phyloP scores from a whole-genome alignment of 2,113 vertebrate species.

The Gobiocypris rarus region DNA sequence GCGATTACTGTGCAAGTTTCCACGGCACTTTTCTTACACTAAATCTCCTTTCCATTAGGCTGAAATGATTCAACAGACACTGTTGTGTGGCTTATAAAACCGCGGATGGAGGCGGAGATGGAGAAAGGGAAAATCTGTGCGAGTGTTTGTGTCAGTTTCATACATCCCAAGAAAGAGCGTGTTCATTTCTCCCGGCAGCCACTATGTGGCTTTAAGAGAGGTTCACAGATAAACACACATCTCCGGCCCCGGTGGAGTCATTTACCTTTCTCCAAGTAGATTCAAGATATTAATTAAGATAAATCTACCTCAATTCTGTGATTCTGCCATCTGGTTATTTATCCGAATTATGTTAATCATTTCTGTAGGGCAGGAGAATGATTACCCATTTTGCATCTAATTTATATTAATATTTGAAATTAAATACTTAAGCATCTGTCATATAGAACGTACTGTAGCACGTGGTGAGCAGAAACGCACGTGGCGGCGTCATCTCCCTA shows the following conservation, averaged over 20 bases:
- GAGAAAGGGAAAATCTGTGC: constrained; percentile 67
- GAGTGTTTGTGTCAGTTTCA: constrained; percentile 63
- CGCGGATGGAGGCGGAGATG: constrained; percentile 58
- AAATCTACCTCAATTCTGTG: constrained; percentile 98
- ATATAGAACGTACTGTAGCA: constrained; percentile 63
- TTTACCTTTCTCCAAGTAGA: constrained; percentile 93
- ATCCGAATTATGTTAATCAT: constrained; percentile 99
- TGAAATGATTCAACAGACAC: constrained; percentile 28
- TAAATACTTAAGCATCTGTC: constrained; percentile 96
- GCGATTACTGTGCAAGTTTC: constrained; percentile 31
- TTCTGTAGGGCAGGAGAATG: constrained; percentile 99
- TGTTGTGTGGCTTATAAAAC: constrained; percentile 42
- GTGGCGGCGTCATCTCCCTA: background rate
- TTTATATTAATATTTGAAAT: constrained; percentile 99
- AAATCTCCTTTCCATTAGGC: constrained; percentile 34
- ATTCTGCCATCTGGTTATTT: constrained; percentile 99
- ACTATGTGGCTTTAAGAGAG: constrained; percentile 70
- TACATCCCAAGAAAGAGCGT: constrained; percentile 71
- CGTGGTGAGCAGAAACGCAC: constrained; percentile 29
- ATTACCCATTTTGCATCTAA: constrained; percentile 98
- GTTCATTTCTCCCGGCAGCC: constrained; percentile 75
- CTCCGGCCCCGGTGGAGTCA: constrained; percentile 81
- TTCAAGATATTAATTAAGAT: constrained; percentile 99
- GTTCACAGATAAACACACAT: constrained; percentile 65
- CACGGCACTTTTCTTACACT: constrained; percentile 1